Percentiles rank a stretch among this genome's conserved stretches.
Conservation (phyloP, 2,888 invertebrate genomes). For the Pyrrhia umbra region DNA sequence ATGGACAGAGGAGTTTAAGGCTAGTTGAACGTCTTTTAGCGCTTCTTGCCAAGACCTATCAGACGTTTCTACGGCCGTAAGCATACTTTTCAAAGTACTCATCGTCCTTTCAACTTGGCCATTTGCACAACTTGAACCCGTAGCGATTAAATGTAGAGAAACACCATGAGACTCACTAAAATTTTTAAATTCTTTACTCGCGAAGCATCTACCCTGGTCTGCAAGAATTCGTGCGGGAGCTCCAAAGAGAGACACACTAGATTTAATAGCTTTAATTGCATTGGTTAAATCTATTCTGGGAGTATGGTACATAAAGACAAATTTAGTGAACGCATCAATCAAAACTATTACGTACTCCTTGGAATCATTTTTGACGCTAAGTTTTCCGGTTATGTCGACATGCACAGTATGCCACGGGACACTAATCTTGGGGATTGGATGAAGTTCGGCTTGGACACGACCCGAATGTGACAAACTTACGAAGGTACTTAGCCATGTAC, state of each 20-base stretch:
- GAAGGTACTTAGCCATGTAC: conserved; percentile 62
- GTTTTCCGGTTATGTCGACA: conserved; percentile 9
- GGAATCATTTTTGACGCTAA: conserved; percentile 9
- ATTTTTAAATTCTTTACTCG: not conserved
- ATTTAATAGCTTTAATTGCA: not conserved
- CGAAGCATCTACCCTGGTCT: conserved; percentile 7
- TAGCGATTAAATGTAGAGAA: conserved; percentile 5
- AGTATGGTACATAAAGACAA: conserved; percentile 6
- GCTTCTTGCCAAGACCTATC: conserved; percentile 10
- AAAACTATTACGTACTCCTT: conserved; percentile 18
- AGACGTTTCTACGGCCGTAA: conserved; percentile 2
- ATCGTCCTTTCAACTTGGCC: conserved; percentile 9
- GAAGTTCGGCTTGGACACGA: conserved; percentile 61
- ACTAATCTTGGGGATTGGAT: conserved; percentile 65
- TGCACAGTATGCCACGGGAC: conserved; percentile 27
- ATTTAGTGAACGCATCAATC: conserved; percentile 16
- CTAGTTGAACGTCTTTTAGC: not conserved
- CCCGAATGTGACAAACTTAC: conserved; percentile 67
- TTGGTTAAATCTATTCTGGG: not conserved
- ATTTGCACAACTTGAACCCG: conserved; percentile 6
- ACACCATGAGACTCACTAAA: conserved; percentile 4
- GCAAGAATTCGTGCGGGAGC: not conserved
- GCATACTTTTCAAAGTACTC: not conserved
- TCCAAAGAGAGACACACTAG: not conserved
- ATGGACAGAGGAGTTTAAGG: conserved; percentile 6